A percentile compares a stretch with the other conserved stretches of the same genome.
phyloP scores from a whole-genome alignment of 2,888 invertebrate species.

The Keiferia lycopersicella region DNA sequence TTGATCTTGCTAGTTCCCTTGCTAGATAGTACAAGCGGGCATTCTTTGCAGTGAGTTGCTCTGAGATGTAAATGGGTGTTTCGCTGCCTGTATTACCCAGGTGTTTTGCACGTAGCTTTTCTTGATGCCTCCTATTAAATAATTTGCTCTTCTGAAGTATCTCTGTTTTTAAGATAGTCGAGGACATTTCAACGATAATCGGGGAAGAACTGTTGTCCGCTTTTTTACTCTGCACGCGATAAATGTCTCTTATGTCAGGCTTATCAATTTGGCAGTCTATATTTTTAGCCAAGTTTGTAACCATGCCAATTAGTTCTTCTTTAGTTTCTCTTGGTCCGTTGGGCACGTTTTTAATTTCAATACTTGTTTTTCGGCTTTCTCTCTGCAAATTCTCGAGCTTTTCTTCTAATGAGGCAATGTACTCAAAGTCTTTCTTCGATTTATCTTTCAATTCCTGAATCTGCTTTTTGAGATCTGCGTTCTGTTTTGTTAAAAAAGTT shows the following conservation, averaged over 20 bases:
- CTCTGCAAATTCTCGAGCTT: not conserved
- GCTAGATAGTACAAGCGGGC: conserved; percentile 25
- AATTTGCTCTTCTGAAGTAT: conserved; percentile 5
- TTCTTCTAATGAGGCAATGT: not conserved
- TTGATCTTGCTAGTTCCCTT: conserved; percentile 24
- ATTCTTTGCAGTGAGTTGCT: conserved; percentile 18
- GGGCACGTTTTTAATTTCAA: not conserved
- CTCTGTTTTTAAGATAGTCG: conserved; percentile 13
- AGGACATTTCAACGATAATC: conserved; percentile 19
- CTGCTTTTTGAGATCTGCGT: not conserved
- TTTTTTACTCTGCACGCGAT: conserved; percentile 8
- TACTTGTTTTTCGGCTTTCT: conserved; percentile 5
- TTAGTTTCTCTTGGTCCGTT: not conserved
- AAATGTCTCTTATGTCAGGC: conserved; percentile 20
- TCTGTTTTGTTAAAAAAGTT: no score
- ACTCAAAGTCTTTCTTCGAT: not conserved
- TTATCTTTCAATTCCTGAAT: not conserved
- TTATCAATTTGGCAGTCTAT: conserved; percentile 14
- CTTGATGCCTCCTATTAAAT: conserved; percentile 8
- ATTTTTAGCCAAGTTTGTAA: conserved; percentile 17
- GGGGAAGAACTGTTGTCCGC: conserved; percentile 3
- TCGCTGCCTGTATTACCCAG: conserved; percentile 14
- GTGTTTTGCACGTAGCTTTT: conserved; percentile 19
- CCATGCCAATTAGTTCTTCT: conserved; percentile 18
- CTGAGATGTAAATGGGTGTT: conserved; percentile 17